phyloP scores from a whole-genome alignment of 2,888 invertebrate genomes.

The Acrocera orbiculus region DNA sequence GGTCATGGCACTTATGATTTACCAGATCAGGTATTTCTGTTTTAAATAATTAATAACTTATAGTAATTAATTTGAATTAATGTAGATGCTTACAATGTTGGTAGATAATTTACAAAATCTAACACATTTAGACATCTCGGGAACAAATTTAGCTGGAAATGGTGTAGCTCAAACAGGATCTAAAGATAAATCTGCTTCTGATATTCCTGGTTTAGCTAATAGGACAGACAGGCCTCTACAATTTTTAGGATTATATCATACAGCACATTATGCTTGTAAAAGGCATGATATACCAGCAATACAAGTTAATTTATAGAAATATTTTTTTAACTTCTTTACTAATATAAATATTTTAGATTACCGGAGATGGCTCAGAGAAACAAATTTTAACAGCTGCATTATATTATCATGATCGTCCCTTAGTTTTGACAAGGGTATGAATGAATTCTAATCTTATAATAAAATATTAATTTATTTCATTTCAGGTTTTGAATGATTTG shows the following conservation, averaged over 20 bases:
- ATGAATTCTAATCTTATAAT: background rate
- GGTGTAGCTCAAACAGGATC: slow-evolving; percentile 45
- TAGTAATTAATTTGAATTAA: background rate
- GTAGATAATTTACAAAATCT: slow-evolving; percentile 57
- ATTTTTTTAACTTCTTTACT: slow-evolving; percentile 2
- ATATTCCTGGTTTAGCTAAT: slow-evolving; percentile 73
- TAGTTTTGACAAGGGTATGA: slow-evolving; percentile 42
- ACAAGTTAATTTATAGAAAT: slow-evolving; percentile 36
- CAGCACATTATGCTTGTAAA: slow-evolving; percentile 75
- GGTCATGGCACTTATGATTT: slow-evolving; percentile 55
- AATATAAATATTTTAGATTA: slow-evolving; percentile 41
- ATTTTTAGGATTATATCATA: slow-evolving; percentile 83
- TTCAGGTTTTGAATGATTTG: slow-evolving; percentile 71
- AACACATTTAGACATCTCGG: slow-evolving; percentile 80
- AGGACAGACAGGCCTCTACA: slow-evolving; percentile 61
- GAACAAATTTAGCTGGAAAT: slow-evolving; percentile 83
- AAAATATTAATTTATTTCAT: background rate
- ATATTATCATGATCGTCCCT: slow-evolving; percentile 70
- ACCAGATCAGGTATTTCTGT: slow-evolving; percentile 42
- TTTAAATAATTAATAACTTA: background rate
- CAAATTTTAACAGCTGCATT: slow-evolving; percentile 75
- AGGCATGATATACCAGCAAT: slow-evolving; percentile 82
- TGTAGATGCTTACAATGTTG: slow-evolving; percentile 41
- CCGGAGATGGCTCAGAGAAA: slow-evolving; percentile 79
- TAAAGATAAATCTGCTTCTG: slow-evolving; percentile 27